Evolutionary conservation across 2,888 invertebrate species (phyloP), one percentile per base, ranked within the genome.

Genomic region (Apoderus coryli): DNA sequence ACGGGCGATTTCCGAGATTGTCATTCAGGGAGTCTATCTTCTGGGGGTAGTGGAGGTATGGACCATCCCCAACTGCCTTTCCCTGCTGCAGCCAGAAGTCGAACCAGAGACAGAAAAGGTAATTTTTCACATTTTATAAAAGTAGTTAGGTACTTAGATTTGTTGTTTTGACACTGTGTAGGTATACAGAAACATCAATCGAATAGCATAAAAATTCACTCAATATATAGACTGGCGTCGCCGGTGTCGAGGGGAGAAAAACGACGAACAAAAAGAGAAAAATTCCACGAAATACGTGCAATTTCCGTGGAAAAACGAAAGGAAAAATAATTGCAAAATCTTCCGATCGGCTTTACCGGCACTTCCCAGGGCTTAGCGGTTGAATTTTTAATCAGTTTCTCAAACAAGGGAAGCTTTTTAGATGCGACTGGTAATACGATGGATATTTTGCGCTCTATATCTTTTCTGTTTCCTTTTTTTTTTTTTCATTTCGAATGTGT

Each of bases 1-100:
- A 78, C 79, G 34, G 81, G 81, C 40, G 85, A 85, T 64, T 85
- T 85, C 59, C 72, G 85, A 45, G 85, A 85, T 62, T 72, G 79
- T 42, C 82, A 81, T 47, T 76, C 78, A n/a, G n/a, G n/a, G n/a
- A n/a, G 19, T 6, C 19, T 6, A n/a, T n/a, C 7, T 6, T n/a
- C 19, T 19, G 19, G 19, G 19, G 19, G 19, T n/a, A n/a, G 19
- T n/a, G 19, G 19, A n/a, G 7, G 19, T 7, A 6, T n/a, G 6
- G 70, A 72, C 53, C 69, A 69, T 51, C 72, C 74, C 33, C 78
- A 77, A 42, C 60, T 78, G 49, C 72, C 78, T 59, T 72, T 78
- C 55, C 69, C 78, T 49, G 64, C 74, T 46, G 58, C 75, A 45
- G 65, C 72, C 44, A 56, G 64, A 43, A 64, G 61, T 47, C 58